Evolutionary conservation across 2,888 invertebrate genomes (phyloP).

Genomic region (Tipula lateralis): DNA sequence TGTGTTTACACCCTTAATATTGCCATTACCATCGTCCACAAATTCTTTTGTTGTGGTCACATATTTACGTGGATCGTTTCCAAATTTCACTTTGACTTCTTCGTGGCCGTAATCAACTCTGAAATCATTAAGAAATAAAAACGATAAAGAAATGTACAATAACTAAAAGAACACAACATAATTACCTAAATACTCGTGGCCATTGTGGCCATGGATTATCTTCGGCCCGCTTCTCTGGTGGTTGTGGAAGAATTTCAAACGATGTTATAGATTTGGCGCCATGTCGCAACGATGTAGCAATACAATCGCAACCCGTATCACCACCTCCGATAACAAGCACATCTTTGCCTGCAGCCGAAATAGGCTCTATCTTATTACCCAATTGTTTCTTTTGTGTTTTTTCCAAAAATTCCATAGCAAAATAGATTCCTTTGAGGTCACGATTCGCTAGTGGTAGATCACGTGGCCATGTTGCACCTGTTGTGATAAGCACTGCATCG

Average conservation of each 20-base stretch:
- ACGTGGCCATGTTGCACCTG: slow-evolving; percentile 95
- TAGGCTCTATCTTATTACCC: slow-evolving; percentile 57
- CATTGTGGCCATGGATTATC: slow-evolving; percentile 99
- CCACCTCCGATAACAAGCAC: slow-evolving; percentile 88
- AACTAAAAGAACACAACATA: background rate
- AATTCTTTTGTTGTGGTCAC: slow-evolving; percentile 94
- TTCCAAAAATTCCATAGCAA: slow-evolving; percentile 96
- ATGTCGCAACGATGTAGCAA: slow-evolving; percentile 91
- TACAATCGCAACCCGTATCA: slow-evolving; percentile 95
- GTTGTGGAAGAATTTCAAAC: slow-evolving; percentile 95
- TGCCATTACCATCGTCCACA: slow-evolving; percentile 80
- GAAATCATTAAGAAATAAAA: slow-evolving; percentile 31
- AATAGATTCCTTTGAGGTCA: slow-evolving; percentile 88
- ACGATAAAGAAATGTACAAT: background rate
- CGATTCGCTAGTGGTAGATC: slow-evolving; percentile 83
- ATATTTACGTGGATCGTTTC: slow-evolving; percentile 89
- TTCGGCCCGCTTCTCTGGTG: slow-evolving; percentile 68
- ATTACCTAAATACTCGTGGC: slow-evolving; percentile 86
- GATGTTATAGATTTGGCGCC: slow-evolving; percentile 84
- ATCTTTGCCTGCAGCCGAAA: slow-evolving; percentile 87
- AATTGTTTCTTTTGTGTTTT: slow-evolving; percentile 93
- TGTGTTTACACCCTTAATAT: slow-evolving; percentile 86
- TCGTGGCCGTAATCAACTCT: slow-evolving; percentile 97
- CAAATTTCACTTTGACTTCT: slow-evolving; percentile 86
- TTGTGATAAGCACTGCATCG: slow-evolving; percentile 84